Base-by-base conservation (phyloP, 1,140 invertebrate species). In the Trichogramma pretiosum region DNA sequence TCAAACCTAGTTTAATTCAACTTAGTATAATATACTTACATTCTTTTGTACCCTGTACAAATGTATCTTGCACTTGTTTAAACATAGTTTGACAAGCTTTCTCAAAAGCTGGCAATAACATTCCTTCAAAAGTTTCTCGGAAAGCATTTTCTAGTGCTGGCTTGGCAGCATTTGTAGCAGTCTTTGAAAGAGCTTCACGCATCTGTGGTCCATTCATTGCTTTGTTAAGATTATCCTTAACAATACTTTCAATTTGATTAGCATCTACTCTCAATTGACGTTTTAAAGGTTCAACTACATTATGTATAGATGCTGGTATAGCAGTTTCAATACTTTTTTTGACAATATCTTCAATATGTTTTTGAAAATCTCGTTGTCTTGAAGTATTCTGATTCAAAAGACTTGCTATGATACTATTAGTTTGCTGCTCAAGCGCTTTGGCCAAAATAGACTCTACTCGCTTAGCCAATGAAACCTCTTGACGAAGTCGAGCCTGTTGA, bases 11-110 rank as follows among this genome's bases (percentile, higher is more conserved):
- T n/a, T n/a, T n/a, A n/a, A n/a, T n/a, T n/a, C n/a, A n/a, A n/a
- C n/a, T n/a, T n/a, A n/a, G n/a, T n/a, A 7, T 11, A 11, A 28
- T 28, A 7, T 28, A 52, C 84, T 81, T 76, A 94, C 90, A 93
- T 72, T 95, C 89, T 60, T 82, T 83, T 3, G 88, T 89, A 52
- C 92, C 92, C 53, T 77, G 77, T 32, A 81, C 79, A 65, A 95
- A 95, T 3, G 82, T 78, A 13, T 89, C 83, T 62, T 93, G 89
- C 3, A 95, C 77, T 73, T 95, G 91, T 24, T 79, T 74, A 59
- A 93, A 93, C 75, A 95, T 87, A 55, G 81, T 81, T 56, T 84
- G 81, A 57, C 85, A 87, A 33, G 85, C 80, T 63, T 84, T 84
- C 63, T 94, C 89, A 76, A 91, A 86, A 11, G 80, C 78, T 11